phyloP scores from a whole-genome alignment of 2,888 invertebrate genomes.

The Autographa gamma region DNA sequence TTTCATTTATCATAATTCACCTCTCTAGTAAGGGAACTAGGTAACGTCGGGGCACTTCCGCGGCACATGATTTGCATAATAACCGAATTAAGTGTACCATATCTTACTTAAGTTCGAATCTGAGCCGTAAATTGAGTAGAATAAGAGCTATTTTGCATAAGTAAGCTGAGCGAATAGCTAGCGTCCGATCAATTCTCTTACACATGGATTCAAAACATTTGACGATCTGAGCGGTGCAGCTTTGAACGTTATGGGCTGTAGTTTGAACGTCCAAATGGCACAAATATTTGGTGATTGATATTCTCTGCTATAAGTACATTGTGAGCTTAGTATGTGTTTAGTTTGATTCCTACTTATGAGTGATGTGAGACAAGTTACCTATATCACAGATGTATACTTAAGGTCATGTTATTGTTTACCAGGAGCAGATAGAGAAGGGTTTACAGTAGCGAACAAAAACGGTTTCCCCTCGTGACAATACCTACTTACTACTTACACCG shows the following conservation, averaged over 20 bases:
- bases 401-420: neutral
- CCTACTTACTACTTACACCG: neutral
- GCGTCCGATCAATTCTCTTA: constrained; percentile 78
- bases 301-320: neutral
- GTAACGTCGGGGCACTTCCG: constrained; percentile 81
- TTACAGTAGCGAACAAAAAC: neutral
- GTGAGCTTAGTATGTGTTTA: too few species aligned
- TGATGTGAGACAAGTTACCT: neutral
- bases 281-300: neutral
- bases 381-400: neutral
- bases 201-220: constrained; percentile 79
- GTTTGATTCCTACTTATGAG: neutral
- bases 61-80: constrained; percentile 85
- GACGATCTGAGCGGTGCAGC: constrained; percentile 60
- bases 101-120: constrained; percentile 63
- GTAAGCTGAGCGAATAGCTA: constrained; percentile 66
- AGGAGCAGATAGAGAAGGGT: neutral
- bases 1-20: constrained; percentile 84
- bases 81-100: constrained; percentile 77
- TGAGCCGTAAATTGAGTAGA: constrained; percentile 64
- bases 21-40: constrained; percentile 81
- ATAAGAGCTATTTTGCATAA: constrained; percentile 69
- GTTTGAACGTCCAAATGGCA: neutral
- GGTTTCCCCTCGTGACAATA: constrained; percentile 1
- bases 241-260: neutral